phyloP scores from a whole-genome alignment of 2,797 vertebrate species.

The Simalia tracyae region DNA sequence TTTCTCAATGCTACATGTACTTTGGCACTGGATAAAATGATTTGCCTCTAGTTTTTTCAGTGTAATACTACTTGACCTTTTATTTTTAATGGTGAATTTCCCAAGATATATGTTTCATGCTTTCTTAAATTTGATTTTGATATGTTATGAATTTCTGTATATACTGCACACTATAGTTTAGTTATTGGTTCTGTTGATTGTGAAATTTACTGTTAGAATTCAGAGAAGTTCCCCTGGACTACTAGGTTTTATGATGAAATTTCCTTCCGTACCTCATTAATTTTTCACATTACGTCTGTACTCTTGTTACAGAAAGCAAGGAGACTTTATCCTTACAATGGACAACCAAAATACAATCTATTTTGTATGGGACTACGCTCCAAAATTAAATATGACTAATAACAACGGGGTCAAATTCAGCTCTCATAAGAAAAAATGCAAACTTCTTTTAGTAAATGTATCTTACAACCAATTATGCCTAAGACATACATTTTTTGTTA shows the following conservation, averaged over 20 bases:
- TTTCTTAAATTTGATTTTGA: conserved; percentile 13
- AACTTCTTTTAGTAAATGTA: not conserved
- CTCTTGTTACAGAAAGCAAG: not conserved
- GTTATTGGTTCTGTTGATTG: conserved; percentile 27
- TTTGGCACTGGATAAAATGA: not conserved
- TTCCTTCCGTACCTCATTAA: conserved; percentile 39
- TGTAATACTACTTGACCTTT: conserved; percentile 18
- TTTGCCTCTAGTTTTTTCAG: conserved; percentile 15
- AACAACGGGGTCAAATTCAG: not conserved
- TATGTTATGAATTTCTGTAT: conserved; percentile 37
- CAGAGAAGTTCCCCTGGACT: conserved; percentile 12
- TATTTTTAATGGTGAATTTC: conserved; percentile 17
- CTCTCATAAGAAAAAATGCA: not conserved
- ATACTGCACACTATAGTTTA: rapidly evolving
- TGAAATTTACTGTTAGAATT: conserved; percentile 13
- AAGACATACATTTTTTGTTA: not conserved
- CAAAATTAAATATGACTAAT: conserved; percentile 5
- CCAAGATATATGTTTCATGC: not conserved
- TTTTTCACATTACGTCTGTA: conserved; percentile 40
- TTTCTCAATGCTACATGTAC: not conserved
- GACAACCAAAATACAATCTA: not conserved
- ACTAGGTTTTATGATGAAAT: not conserved
- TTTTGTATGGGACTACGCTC: not conserved
- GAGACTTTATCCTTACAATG: not conserved
- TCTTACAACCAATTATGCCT: not conserved